These are phyloP conservation scores for Eubasilissa regina DNA, from an alignment of 1,140 invertebrate species.

Conservation along the genomic window DNA sequence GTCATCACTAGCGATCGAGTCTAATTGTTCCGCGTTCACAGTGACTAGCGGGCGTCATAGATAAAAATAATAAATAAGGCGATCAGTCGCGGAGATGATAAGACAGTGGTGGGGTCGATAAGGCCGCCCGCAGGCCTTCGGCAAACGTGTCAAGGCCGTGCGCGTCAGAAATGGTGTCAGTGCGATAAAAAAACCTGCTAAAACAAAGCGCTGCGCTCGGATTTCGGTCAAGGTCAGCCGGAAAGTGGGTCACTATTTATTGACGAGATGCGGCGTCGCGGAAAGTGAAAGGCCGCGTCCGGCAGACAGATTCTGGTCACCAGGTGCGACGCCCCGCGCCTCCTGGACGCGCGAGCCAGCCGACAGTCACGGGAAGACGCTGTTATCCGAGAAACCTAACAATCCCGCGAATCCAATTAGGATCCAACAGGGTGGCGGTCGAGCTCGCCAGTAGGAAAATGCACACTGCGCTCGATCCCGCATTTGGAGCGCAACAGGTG, in stretches of 20 bases:
- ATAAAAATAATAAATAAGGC: conserved; percentile 50
- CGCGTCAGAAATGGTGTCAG: conserved; percentile 56
- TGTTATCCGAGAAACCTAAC: too few species aligned
- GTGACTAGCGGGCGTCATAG: conserved; percentile 10
- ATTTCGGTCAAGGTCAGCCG: conserved; percentile 58
- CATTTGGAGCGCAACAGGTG: conserved; percentile 17
- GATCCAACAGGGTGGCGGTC: background rate
- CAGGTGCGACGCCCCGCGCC: background rate
- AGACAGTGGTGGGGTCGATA: conserved; percentile 58
- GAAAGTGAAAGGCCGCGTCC: conserved; percentile 50
- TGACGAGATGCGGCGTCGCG: conserved; percentile 47
- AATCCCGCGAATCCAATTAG: background rate
- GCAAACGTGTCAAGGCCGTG: conserved; percentile 59
- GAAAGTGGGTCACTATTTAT: conserved; percentile 55
- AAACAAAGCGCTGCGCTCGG: conserved; percentile 55
- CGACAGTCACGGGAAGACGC: too few species aligned
- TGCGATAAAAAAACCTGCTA: conserved; percentile 57
- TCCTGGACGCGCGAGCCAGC: background rate
- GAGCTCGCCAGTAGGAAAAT: background rate
- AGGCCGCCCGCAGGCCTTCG: conserved; percentile 57
- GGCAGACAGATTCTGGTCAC: conserved; percentile 23
- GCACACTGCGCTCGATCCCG: background rate
- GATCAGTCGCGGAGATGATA: conserved; percentile 52
- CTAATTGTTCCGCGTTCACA: conserved; percentile 21
- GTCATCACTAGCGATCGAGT: background rate